These are phyloP conservation scores for Poecile atricapillus DNA, from an alignment of 2,113 vertebrate genomes.

Conservation along the genomic window DNA sequence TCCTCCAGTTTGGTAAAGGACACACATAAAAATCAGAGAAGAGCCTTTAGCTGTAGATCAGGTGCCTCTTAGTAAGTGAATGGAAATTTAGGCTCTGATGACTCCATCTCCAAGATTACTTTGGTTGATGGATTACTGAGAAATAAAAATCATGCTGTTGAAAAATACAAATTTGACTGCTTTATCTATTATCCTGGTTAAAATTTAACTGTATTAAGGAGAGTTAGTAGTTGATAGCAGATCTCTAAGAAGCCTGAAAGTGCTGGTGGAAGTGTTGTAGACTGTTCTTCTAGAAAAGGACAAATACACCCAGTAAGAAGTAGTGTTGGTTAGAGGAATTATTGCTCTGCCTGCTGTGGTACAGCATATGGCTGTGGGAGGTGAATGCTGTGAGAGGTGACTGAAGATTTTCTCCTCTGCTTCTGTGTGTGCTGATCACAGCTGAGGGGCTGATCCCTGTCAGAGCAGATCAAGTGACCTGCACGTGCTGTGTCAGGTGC, in stretches of 20 bases:
- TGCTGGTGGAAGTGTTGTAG: background rate
- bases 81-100: background rate
- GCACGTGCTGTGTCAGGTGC: rapidly evolving
- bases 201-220: background rate
- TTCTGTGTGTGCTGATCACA: background rate
- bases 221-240: background rate
- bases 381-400: background rate
- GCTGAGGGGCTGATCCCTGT: background rate
- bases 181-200: background rate
- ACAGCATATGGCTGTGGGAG: background rate
- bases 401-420: background rate
- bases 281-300: background rate
- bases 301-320: background rate
- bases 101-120: background rate
- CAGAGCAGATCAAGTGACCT: background rate
- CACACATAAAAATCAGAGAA: background rate
- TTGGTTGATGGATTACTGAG: background rate
- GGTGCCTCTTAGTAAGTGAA: background rate
- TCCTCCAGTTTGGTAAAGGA: background rate
- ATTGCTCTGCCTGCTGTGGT: rapidly evolving
- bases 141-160: background rate
- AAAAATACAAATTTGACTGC: background rate
- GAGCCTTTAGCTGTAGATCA: background rate
- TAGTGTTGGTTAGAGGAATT: background rate
- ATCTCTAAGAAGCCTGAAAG: background rate